Evolutionary conservation across 1,140 invertebrate genomes (phyloP).

Genomic region (Monochamus saltuarius): DNA sequence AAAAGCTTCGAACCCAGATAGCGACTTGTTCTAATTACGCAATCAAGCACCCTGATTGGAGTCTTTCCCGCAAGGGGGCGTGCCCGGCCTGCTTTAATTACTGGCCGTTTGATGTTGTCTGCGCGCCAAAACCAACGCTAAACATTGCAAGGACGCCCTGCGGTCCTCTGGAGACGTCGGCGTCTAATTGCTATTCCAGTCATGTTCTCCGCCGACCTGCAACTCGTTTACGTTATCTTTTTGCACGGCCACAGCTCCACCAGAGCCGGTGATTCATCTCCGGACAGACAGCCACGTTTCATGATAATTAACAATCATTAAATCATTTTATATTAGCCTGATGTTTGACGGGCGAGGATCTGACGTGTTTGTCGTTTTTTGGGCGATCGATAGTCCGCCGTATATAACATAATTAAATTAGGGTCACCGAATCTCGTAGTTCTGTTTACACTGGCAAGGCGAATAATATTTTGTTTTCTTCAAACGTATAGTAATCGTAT

Average conservation of each 20-base stretch:
- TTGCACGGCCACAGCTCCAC: background rate
- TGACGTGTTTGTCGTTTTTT: no score
- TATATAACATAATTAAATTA: no score
- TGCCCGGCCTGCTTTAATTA: conserved; percentile 39
- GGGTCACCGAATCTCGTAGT: background rate
- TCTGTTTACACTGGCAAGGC: no score
- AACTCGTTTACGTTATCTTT: background rate
- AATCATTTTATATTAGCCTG: no score
- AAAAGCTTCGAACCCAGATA: conserved; percentile 32
- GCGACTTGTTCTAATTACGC: conserved; percentile 45
- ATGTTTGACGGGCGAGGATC: no score
- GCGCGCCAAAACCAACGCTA: conserved; percentile 7
- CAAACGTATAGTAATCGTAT: no score
- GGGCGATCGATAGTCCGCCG: no score
- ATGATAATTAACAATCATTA: no score
- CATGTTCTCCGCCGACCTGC: background rate
- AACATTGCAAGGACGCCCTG: background rate
- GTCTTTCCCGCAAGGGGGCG: conserved; percentile 31
- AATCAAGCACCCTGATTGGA: conserved; percentile 40
- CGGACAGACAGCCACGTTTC: no score
- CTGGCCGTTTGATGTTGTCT: conserved; percentile 24
- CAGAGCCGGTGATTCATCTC: background rate
- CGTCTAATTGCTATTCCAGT: conserved; percentile 4
- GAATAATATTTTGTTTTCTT: no score
- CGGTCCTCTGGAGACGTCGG: background rate